These are phyloP conservation scores for Machaerirhynchus nigripectus DNA, from an alignment of 2,113 vertebrate genomes.

Conservation along the genomic window DNA sequence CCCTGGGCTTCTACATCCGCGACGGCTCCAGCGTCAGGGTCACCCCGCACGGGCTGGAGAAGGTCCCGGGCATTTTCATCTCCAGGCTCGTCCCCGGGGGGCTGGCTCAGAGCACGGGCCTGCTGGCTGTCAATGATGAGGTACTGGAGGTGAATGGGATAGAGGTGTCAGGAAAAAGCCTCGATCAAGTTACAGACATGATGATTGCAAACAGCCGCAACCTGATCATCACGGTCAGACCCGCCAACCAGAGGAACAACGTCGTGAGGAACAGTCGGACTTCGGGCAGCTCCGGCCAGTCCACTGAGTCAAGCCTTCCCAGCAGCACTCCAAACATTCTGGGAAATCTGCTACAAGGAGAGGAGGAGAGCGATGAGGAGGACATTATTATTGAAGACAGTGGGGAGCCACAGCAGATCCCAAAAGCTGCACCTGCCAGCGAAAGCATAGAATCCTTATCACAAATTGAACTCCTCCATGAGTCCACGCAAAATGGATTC, in stretches of 20 bases:
- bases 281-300: conserved; percentile 92
- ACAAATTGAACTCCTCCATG: conserved; percentile 82
- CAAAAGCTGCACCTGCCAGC: conserved; percentile 50
- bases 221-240: conserved; percentile 95
- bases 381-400: conserved; percentile 89
- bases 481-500: conserved; percentile 83
- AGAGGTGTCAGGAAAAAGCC: conserved; percentile 92
- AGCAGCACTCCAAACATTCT: conserved; percentile 72
- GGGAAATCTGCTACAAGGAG: conserved; percentile 80
- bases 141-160: conserved; percentile 97
- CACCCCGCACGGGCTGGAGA: conserved; percentile 91
- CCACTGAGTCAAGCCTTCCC: conserved; percentile 89
- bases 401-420: conserved; percentile 75
- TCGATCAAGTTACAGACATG: conserved; percentile 99
- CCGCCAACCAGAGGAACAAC: conserved; percentile 96
- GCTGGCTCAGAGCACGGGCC: conserved; percentile 92
- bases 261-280: conserved; percentile 85
- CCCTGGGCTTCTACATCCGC: conserved; percentile 95
- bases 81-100: conserved; percentile 92
- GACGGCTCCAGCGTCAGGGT: conserved; percentile 95
- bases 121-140: conserved; percentile 95
- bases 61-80: conserved; percentile 92
- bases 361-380: conserved; percentile 89
- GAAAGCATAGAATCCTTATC: conserved; percentile 79
- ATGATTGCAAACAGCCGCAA: conserved; percentile 99